Percentiles rank a stretch among this genome's conserved stretches.
These are phyloP conservation scores for Petrocephalus zakoni DNA, from an alignment of 2,113 vertebrate genomes.

Conservation along the genomic window DNA sequence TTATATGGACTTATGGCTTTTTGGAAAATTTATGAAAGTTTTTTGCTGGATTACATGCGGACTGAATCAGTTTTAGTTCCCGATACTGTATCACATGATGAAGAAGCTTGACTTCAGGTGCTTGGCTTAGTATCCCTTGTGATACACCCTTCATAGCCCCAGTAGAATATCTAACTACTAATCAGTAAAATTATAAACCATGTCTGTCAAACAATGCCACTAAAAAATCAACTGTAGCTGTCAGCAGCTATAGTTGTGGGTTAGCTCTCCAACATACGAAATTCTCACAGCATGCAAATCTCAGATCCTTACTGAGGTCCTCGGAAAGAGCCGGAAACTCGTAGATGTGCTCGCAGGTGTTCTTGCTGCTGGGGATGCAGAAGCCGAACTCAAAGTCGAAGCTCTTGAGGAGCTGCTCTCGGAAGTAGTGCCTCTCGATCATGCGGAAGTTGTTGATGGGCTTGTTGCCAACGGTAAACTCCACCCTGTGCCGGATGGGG, in stretches of 20 bases:
- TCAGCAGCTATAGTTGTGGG: not conserved
- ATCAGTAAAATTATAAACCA: not conserved
- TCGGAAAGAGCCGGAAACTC: conserved; percentile 92
- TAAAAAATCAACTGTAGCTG: not conserved
- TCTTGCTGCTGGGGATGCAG: conserved; percentile 97
- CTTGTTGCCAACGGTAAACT: conserved; percentile 91
- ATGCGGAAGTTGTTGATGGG: conserved; percentile 95
- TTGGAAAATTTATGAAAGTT: not conserved
- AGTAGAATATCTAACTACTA: not conserved
- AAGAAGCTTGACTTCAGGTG: not conserved
- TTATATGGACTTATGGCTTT: not conserved
- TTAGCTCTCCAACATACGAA: not conserved
- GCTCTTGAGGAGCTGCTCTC: conserved; percentile 87
- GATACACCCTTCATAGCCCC: not conserved
- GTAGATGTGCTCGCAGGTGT: conserved; percentile 96
- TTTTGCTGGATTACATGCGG: not conserved
- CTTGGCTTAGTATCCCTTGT: not conserved
- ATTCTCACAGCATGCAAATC: not conserved
- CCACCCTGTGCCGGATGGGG: conserved; percentile 66
- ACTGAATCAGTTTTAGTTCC: not conserved
- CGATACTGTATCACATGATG: not conserved
- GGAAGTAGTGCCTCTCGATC: conserved; percentile 97
- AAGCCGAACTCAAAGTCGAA: conserved; percentile 98
- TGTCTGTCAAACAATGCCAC: not conserved
- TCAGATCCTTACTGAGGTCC: conserved; percentile 75